Evolutionary conservation across 2,888 invertebrate species (phyloP), one percentile per base, ranked within the genome.

Genomic region (Microchrysa polita): DNA sequence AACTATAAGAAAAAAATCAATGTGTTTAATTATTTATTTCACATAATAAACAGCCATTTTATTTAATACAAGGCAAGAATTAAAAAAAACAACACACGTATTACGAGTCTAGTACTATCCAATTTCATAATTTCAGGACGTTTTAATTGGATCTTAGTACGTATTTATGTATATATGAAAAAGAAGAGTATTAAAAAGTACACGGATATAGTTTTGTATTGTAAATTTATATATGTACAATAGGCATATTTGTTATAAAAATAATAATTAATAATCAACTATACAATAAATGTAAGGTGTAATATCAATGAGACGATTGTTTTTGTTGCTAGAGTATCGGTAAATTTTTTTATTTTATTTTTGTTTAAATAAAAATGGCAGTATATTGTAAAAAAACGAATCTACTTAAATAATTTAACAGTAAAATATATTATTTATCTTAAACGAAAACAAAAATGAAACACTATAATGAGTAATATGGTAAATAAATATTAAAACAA

Each of bases 61-160:
- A 74, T 74, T 74, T 75, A 75, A 75, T 75, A 75, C 75, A 75
- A 34, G 75, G 75, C 75, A 75, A 75, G 75, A 75, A 61, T 42
- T 16, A 44, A 18, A 34, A 34, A 7, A 5, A 34, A 34, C 27
- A 34, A 34, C 7, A 34, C 27, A 34, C 27, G 27, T 7, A 34
- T 34, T 34, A 34, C 7, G 2, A 34, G 2, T 34, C 27, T 34
- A 34, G 27, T n/a, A 34, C 2, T 34, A 34, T 34, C 27, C 7
- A 34, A 34, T 2, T 34, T n/a, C n/a, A 34, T 7, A 34, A 34
- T 34, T 34, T 34, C 2, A 34, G n/a, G n/a, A n/a, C n/a, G n/a
- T n/a, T n/a, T 34, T 34, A 2, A 34, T 34, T 34, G 27, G 7
- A 34, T n/a, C n/a, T n/a, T n/a, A n/a, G n/a, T n/a, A n/a, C n/a